Evolutionary conservation across 2,888 invertebrate species (phyloP).

Genomic region (Monochamus alternatus): DNA sequence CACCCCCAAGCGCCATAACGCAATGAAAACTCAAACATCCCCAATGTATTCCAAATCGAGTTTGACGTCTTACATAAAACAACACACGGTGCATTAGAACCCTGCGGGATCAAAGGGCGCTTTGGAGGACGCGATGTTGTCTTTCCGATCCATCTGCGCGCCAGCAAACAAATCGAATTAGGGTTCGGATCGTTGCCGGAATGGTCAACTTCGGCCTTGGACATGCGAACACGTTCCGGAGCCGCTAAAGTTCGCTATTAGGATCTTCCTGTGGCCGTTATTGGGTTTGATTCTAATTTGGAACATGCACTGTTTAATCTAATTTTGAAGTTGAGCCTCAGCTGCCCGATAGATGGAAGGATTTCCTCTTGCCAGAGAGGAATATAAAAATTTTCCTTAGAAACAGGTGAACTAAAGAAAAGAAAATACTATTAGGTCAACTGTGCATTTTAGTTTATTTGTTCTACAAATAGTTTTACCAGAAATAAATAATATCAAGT

Average conservation of each 20-base stretch:
- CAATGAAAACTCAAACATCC: constrained; percentile 43
- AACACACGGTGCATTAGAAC: constrained; percentile 65
- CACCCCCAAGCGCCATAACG: constrained; percentile 40
- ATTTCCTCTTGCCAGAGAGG: constrained; percentile 7
- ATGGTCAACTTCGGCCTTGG: constrained; percentile 59
- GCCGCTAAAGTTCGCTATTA: constrained; percentile 41
- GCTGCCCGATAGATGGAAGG: constrained; percentile 22
- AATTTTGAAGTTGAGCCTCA: constrained; percentile 42
- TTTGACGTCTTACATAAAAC: constrained; percentile 65
- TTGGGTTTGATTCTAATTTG: constrained; percentile 47
- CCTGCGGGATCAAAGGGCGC: constrained; percentile 63
- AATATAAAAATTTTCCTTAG: not conserved
- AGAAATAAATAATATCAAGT: too few relatives aligned
- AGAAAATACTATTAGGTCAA: too few relatives aligned
- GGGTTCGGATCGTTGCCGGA: constrained; percentile 57
- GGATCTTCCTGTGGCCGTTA: constrained; percentile 42
- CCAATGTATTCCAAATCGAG: constrained; percentile 62
- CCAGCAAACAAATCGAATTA: constrained; percentile 67
- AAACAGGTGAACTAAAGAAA: not conserved
- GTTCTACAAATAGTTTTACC: too few relatives aligned
- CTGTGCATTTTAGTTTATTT: too few relatives aligned
- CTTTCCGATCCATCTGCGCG: constrained; percentile 67
- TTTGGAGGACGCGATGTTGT: constrained; percentile 63
- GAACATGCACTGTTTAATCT: constrained; percentile 45
- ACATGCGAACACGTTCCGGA: constrained; percentile 52